Evolutionary conservation across 64 coral and sea anemone genomes (phyloP).

Genomic region (Montipora capricornis): DNA sequence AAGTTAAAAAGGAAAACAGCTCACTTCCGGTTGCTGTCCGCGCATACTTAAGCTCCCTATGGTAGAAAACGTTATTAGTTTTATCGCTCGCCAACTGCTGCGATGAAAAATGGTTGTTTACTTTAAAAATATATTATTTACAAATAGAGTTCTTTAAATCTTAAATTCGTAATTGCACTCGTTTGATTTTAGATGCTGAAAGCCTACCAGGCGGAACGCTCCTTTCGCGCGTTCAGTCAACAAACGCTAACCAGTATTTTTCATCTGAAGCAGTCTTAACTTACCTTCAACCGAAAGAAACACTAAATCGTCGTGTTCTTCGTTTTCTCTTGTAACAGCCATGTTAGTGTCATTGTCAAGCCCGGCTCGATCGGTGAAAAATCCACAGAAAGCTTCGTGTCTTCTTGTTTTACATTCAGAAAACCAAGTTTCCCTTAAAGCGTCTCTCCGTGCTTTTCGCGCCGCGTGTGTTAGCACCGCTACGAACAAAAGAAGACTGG

Average conservation of each 20-base stretch:
- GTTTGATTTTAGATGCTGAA: background rate
- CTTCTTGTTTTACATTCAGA: conserved; percentile 47
- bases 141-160: background rate
- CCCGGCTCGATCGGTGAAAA: conserved; percentile 87
- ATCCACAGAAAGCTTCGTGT: conserved; percentile 53
- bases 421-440: conserved; percentile 87
- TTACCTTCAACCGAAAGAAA: conserved; percentile 80
- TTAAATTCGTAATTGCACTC: background rate
- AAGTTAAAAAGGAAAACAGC: too few species aligned
- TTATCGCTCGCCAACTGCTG: too few species aligned
- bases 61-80: too few species aligned
- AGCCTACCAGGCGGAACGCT: too few species aligned
- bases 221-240: background rate
- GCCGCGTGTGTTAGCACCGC: conserved; percentile 81
- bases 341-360: conserved; percentile 54
- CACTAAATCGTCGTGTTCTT: conserved; percentile 78
- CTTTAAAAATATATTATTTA: too few species aligned
- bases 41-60: too few species aligned
- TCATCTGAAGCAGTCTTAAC: background rate
- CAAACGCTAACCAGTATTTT: background rate
- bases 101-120: too few species aligned
- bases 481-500: conserved; percentile 51
- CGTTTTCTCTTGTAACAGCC: conserved; percentile 54
- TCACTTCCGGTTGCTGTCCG: too few species aligned
- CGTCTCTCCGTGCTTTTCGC: conserved; percentile 67